These are phyloP conservation scores for Plemyria rubiginata DNA, from an alignment of 2,888 invertebrate species.

Conservation along the genomic window DNA sequence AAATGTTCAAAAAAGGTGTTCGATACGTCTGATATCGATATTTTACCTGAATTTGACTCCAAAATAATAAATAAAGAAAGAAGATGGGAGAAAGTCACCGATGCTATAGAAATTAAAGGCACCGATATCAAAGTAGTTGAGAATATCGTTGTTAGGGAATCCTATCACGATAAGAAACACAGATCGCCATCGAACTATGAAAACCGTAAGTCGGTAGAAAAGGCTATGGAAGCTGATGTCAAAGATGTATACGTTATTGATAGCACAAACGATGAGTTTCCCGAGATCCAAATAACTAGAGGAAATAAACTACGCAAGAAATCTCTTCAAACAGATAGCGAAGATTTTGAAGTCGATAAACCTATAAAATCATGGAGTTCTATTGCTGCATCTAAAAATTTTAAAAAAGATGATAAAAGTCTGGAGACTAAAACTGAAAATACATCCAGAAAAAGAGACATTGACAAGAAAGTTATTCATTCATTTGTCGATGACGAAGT, in stretches of 20 bases:
- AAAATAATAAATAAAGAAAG: constrained; percentile 44
- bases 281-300: constrained; percentile 77
- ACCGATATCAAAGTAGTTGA: constrained; percentile 44
- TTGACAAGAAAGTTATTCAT: constrained; percentile 26
- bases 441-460: constrained; percentile 35
- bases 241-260: constrained; percentile 79
- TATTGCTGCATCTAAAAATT: constrained; percentile 72
- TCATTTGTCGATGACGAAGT: constrained; percentile 45
- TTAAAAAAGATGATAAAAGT: constrained; percentile 51
- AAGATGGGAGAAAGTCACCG: constrained; percentile 41
- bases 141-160: constrained; percentile 51
- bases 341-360: constrained; percentile 55
- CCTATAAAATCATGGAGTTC: constrained; percentile 83
- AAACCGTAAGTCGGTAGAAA: constrained; percentile 57
- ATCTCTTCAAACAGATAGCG: constrained; percentile 59
- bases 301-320: constrained; percentile 67
- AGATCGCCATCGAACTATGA: constrained; percentile 70
- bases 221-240: constrained; percentile 55
- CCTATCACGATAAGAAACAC: constrained; percentile 61
- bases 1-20: constrained; percentile 41
- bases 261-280: constrained; percentile 75
- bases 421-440: constrained; percentile 30
- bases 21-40: constrained; percentile 40
- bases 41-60: constrained; percentile 42
- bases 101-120: constrained; percentile 41